Evolutionary conservation across 2,797 vertebrate genomes (phyloP).

Genomic region (Acanthopagrus latus): DNA sequence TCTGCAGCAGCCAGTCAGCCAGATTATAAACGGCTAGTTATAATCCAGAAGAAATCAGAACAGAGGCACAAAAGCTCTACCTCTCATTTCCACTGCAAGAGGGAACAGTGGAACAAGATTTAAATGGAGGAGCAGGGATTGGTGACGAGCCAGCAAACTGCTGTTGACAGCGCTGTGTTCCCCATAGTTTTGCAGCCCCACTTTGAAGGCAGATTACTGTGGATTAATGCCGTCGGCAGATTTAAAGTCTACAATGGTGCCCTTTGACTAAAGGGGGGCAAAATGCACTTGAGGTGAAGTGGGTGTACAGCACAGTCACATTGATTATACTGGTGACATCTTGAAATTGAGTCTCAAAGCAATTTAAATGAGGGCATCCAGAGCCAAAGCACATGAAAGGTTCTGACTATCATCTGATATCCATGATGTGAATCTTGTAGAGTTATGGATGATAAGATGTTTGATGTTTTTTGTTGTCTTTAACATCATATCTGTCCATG

Average conservation of each 20-base stretch:
- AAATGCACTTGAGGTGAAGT: conserved; percentile 46
- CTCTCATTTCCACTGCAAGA: conserved; percentile 26
- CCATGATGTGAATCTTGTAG: no score
- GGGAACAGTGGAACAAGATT: conserved; percentile 42
- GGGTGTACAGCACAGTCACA: conserved; percentile 14
- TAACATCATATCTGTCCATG: no score
- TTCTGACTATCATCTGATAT: neutral
- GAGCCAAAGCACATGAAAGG: neutral
- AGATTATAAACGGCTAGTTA: conserved; percentile 12
- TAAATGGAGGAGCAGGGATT: conserved; percentile 41
- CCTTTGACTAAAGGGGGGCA: conserved; percentile 40
- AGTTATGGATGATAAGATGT: no score
- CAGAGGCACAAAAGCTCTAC: conserved; percentile 34
- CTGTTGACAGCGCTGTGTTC: conserved; percentile 53
- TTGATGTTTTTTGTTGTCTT: no score
- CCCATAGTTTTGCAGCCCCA: conserved; percentile 50
- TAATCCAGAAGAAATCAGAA: conserved; percentile 55
- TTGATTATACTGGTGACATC: conserved; percentile 10
- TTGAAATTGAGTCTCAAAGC: neutral
- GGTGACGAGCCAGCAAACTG: conserved; percentile 45
- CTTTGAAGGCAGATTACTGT: conserved; percentile 68
- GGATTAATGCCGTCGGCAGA: conserved; percentile 52
- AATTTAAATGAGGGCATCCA: neutral
- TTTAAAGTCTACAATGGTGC: conserved; percentile 22
- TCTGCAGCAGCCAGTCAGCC: conserved; percentile 17